Conservation (phyloP, 2,797 vertebrate genomes). For the Thripadectes ignobilis region DNA sequence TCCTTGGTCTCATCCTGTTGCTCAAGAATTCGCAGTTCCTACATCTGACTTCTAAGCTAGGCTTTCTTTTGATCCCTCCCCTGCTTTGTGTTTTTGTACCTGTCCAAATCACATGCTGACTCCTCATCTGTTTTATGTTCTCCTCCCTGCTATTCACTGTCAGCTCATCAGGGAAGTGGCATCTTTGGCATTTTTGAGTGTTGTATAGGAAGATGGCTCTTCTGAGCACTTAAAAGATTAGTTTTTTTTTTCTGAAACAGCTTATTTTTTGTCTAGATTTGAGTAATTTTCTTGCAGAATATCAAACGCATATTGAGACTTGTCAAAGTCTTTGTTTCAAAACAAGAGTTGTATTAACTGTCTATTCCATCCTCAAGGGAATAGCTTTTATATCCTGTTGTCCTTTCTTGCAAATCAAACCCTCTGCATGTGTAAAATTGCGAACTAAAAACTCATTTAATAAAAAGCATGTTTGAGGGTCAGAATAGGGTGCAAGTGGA, state of each 20-base stretch:
- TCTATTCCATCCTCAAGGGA: not conserved
- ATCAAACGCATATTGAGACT: not conserved
- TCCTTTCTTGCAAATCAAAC: not conserved
- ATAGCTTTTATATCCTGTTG: not conserved
- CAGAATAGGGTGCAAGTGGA: not conserved
- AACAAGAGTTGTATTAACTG: not conserved
- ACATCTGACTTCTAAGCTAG: not conserved
- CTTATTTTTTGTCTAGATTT: not conserved
- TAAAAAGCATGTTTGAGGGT: not conserved
- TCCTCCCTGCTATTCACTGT: not conserved
- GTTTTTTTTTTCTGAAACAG: not conserved
- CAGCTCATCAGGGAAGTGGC: not conserved
- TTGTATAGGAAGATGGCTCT: not conserved
- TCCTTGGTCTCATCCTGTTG: not conserved
- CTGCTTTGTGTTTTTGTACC: not conserved
- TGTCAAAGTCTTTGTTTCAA: not conserved
- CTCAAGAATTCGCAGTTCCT: not conserved
- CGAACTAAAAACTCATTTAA: not conserved
- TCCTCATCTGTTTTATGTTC: not conserved
- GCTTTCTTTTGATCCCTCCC: not conserved
- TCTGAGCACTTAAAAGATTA: not conserved
- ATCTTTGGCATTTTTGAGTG: not conserved
- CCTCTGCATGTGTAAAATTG: not conserved
- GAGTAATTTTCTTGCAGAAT: not conserved
- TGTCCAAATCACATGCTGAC: not conserved